Percentiles rank a stretch among this genome's conserved stretches.
These are phyloP conservation scores for Tineola bisselliella DNA, from an alignment of 2,888 invertebrate species.

Conservation along the genomic window DNA sequence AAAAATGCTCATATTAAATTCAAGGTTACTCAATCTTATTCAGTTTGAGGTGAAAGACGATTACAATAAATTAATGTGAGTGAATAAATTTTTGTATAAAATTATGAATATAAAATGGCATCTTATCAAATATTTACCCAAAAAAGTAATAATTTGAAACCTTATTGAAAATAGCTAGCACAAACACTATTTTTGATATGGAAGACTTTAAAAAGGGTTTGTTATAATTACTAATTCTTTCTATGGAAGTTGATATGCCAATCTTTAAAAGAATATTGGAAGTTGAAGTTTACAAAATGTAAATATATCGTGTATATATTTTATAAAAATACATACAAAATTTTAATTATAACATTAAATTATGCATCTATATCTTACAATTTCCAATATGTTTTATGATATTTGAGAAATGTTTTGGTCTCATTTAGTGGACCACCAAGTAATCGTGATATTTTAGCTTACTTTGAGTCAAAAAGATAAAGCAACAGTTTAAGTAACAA, in stretches of 20 bases:
- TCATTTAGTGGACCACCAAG: constrained; percentile 44
- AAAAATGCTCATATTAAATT: no score
- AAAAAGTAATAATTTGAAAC: constrained; percentile 31
- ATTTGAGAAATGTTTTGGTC: constrained; percentile 36
- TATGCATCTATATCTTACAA: constrained; percentile 26
- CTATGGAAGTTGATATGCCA: constrained; percentile 68
- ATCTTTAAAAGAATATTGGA: constrained; percentile 51
- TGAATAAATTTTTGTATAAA: neutral
- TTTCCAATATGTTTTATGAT: constrained; percentile 59
- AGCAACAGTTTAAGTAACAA: neutral
- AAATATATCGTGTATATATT: constrained; percentile 58
- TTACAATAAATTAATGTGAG: no score
- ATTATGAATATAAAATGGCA: neutral
- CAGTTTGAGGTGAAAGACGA: no score
- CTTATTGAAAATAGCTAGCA: constrained; percentile 40
- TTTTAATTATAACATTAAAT: constrained; percentile 43
- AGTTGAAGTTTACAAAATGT: constrained; percentile 53
- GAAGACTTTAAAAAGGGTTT: constrained; percentile 57
- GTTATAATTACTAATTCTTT: constrained; percentile 50
- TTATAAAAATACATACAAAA: constrained; percentile 67
- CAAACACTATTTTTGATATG: constrained; percentile 64
- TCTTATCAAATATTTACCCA: constrained; percentile 38
- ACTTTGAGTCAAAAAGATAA: neutral
- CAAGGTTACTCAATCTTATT: no score
- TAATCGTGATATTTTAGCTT: neutral